phyloP scores from a whole-genome alignment of 2,113 vertebrate species.

The Dipodomys spectabilis region DNA sequence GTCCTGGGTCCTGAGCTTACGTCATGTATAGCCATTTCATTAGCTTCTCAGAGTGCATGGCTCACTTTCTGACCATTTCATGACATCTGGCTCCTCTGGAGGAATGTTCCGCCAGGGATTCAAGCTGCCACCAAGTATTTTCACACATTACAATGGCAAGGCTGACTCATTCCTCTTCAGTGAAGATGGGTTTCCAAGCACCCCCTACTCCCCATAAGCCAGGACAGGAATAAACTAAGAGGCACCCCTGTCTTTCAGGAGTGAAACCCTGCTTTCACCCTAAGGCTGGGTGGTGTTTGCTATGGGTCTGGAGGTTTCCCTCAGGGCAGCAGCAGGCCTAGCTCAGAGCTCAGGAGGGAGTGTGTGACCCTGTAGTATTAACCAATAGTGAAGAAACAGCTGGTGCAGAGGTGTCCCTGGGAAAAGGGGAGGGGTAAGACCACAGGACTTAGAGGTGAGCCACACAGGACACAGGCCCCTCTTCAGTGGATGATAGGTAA shows the following conservation, averaged over 20 bases:
- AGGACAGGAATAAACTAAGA: not conserved
- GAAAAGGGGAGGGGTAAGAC: not conserved
- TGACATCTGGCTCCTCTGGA: constrained; percentile 31
- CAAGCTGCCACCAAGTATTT: constrained; percentile 32
- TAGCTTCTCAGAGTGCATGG: constrained; percentile 49
- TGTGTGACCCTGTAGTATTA: fast-evolving
- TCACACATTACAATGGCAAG: constrained; percentile 27
- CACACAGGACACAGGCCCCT: not conserved
- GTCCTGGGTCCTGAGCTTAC: constrained; percentile 34
- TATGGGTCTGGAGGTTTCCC: fast-evolving
- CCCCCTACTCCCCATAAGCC: no score
- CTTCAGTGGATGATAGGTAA: not conserved
- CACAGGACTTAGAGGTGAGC: not conserved
- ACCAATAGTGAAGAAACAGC: not conserved
- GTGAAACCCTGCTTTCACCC: not conserved
- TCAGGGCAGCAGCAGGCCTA: not conserved
- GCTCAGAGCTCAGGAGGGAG: not conserved
- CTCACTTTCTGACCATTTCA: constrained; percentile 42
- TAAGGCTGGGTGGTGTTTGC: not conserved
- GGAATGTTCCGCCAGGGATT: constrained; percentile 22
- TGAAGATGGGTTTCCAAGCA: not conserved
- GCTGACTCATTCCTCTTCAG: not conserved
- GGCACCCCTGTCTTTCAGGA: not conserved
- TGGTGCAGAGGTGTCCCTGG: not conserved
- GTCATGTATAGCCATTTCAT: constrained; percentile 57